Evolutionary conservation across 2,888 invertebrate genomes (phyloP).

Genomic region (Megalurothrips usitatus): DNA sequence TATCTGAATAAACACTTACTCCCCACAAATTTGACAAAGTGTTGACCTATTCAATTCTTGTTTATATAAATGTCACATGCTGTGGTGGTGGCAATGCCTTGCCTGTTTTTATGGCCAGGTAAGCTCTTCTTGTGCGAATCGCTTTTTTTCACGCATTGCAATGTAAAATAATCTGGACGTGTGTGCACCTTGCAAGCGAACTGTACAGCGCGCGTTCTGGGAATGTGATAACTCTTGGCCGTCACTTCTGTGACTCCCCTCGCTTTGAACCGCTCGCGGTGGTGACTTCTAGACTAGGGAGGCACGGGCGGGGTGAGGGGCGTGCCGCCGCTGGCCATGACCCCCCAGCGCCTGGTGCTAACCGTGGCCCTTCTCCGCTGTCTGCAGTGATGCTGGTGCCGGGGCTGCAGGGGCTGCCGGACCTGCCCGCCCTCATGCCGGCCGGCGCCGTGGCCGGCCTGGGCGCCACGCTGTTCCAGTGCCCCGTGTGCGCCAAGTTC

Average conservation of each 20-base stretch:
- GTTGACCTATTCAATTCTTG: no score
- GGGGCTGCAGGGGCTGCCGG: not conserved
- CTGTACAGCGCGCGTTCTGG: not conserved
- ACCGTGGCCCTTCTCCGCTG: not conserved
- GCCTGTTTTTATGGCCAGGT: not conserved
- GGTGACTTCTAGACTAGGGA: no score
- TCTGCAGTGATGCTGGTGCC: slow-evolving; percentile 15
- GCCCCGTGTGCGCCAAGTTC: slow-evolving; percentile 17
- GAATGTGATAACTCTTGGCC: not conserved
- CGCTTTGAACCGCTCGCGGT: no score
- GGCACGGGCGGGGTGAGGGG: not conserved
- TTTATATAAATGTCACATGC: not conserved
- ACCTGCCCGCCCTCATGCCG: not conserved
- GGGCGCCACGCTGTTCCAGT: slow-evolving; percentile 10
- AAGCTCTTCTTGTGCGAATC: not conserved
- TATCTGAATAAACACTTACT: no score
- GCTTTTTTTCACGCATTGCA: not conserved
- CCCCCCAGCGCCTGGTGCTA: not conserved
- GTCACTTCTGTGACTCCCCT: no score
- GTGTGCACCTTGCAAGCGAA: not conserved
- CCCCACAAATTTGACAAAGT: no score
- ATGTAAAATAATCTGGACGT: not conserved
- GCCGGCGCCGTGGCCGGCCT: not conserved
- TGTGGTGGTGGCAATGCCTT: not conserved
- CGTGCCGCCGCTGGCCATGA: not conserved